Evolutionary conservation across 53 echinoderm and acorn worm genomes (phyloP), one percentile per base, ranked within the genome.

Genomic region (Apostichopus leukothele): DNA sequence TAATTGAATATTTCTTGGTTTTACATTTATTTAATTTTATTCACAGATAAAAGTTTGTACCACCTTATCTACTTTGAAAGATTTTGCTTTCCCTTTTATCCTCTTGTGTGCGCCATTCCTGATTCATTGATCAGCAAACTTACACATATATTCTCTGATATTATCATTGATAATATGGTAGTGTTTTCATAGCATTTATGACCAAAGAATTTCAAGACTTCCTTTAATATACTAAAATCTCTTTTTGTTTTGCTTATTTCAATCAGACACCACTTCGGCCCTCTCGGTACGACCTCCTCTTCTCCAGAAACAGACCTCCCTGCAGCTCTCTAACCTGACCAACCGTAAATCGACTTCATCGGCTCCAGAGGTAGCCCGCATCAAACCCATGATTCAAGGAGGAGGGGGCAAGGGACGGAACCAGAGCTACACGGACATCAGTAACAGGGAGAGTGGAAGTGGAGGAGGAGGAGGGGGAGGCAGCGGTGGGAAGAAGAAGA

Each of bases 211-310:
- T 39, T 39, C 39, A 39, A 39, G 27, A 3, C 39, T 39, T 39
- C 39, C 39, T 39, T 39, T 23, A 23, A 57, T 10, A 57, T 57
- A 57, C 57, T 9, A 9, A 9, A 57, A 57, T 57, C 22, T 78
- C 51, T 60, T 81, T 6, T 7, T 39, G 3, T 39, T 39, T 39
- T 39, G 39, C 39, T 39, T 1, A 39, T 39, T 39, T 23, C 5
- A 1, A 6, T 7, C 75, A 87, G 88, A 87, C 51, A 87, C 88
- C 9, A 75, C 88, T 8, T 87, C 88, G 10, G 95, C 93, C 25
- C 90, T 99, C 61, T 96, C 99, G 9, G 93, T 99, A 79, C 95
- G 96, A 74, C 99, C 99, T 25, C 99, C 99, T 10, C 90, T 94
- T 52, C 96, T 96, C 57, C 94, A 94, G 87, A 99, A 99, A 86